These are phyloP conservation scores for Andrena praecox DNA, from an alignment of 2,888 invertebrate species.

Conservation along the genomic window DNA sequence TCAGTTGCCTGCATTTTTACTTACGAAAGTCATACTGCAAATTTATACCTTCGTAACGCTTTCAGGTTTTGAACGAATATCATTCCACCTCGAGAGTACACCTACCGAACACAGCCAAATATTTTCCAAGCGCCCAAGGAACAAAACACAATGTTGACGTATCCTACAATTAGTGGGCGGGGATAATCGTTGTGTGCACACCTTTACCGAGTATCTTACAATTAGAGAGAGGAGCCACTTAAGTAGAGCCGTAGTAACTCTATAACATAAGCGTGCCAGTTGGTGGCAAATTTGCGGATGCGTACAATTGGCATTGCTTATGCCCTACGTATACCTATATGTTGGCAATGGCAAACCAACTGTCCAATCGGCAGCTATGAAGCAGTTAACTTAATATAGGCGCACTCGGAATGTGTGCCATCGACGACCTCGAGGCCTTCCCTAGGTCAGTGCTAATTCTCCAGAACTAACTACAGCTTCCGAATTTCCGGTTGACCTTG, in stretches of 20 bases:
- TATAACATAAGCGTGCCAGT: slow-evolving; percentile 82
- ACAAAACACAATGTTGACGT: not conserved
- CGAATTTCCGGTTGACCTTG: slow-evolving; percentile 72
- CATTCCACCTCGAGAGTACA: too few species aligned
- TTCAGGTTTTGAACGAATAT: too few species aligned
- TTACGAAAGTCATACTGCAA: too few species aligned
- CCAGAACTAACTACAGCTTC: slow-evolving; percentile 66
- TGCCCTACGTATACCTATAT: slow-evolving; percentile 71
- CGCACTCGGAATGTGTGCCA: slow-evolving; percentile 80
- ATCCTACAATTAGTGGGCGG: not conserved
- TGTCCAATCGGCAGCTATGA: slow-evolving; percentile 80
- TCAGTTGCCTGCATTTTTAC: too few species aligned
- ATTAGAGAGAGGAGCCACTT: slow-evolving; percentile 67
- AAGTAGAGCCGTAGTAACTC: slow-evolving; percentile 76
- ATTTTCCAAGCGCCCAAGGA: not conserved
- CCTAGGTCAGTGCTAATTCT: slow-evolving; percentile 83
- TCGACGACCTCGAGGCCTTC: slow-evolving; percentile 81
- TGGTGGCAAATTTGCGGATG: slow-evolving; percentile 84
- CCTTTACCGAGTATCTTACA: slow-evolving; percentile 70
- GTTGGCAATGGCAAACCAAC: slow-evolving; percentile 60
- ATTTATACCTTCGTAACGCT: too few species aligned
- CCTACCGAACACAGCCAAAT: not conserved
- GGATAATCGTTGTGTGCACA: slow-evolving; percentile 50
- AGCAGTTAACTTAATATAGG: slow-evolving; percentile 81
- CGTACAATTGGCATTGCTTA: slow-evolving; percentile 83